These are phyloP conservation scores for Epizoanthus illoricatus DNA, from an alignment of 92 coral and sea anemone species.

Conservation along the genomic window DNA sequence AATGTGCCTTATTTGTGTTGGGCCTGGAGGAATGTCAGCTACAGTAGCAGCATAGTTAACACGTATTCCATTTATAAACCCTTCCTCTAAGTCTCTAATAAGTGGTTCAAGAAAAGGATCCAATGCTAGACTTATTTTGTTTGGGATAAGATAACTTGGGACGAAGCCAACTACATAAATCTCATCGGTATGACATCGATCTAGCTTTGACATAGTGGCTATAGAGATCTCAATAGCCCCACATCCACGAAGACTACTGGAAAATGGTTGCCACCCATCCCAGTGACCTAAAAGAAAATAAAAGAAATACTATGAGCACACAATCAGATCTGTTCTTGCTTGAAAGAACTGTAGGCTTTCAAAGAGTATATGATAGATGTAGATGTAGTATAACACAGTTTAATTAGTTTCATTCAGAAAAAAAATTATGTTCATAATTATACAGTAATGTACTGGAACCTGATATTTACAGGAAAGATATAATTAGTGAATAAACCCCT, in stretches of 20 bases:
- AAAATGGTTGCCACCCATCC: constrained; percentile 84
- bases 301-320: background rate
- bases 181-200: constrained; percentile 53
- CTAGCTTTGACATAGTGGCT: constrained; percentile 69
- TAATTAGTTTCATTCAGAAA: too few species aligned
- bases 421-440: too few species aligned
- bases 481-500: too few species aligned
- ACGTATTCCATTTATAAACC: constrained; percentile 65
- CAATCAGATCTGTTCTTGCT: background rate
- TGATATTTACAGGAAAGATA: too few species aligned
- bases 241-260: constrained; percentile 60
- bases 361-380: background rate
- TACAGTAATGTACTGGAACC: too few species aligned
- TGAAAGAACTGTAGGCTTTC: background rate
- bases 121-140: constrained; percentile 54
- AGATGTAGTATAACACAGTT: too few species aligned
- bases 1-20: constrained; percentile 47
- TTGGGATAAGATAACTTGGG: constrained; percentile 58
- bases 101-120: constrained; percentile 73
- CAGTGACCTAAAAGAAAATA: constrained; percentile 61
- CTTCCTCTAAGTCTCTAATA: constrained; percentile 52
- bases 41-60: constrained; percentile 55
- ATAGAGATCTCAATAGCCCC: constrained; percentile 58
- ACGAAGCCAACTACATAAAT: constrained; percentile 69
- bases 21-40: constrained; percentile 46